Base-by-base conservation (phyloP, 2,113 vertebrate species). In the Ornithorhynchus anatinus region DNA sequence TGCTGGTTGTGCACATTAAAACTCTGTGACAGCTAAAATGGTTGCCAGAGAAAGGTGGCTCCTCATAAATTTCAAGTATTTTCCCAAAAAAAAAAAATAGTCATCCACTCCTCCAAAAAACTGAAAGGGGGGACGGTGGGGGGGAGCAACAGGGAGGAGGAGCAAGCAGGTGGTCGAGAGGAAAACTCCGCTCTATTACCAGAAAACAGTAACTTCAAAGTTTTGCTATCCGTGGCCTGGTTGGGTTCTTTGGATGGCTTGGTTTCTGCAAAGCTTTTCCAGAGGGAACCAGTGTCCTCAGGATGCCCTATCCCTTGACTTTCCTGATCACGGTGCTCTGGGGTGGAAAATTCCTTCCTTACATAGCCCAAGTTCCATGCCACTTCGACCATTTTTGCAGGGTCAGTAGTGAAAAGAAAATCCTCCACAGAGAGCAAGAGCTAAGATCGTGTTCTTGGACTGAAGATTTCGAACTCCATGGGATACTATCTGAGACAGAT, bases 21-120 rank as follows among this genome's bases (percentile, higher is more conserved):
- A 23, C 22, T 43, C 8, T 37, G 27, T 38, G 29, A 63, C 76
- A 63, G 35, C 6, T 22, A 57, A 9, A 5, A 10, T 32, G 2
- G 67, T 62, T 35, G 44, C 58, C 47, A 69, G 61, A 44, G 58
- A 32, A 56, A 59, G 17, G 29, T 66, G 23, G 9, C 39, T 65
- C 45, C 32, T 1, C 53, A 36, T 76, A 38, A 52, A 45, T 31
- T 54, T 72, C 20, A 43, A 36, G n/a, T n/a, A n/a, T n/a, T 38
- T 5, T 2, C 12, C n/a, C 22, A 61, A 35, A n/a, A 29, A 47
- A 27, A 29, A 29, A 27, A 51, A 27, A 15, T 10, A 53, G 15
- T 22, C 45, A 43, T 7, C 35, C 39, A 15, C 10, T 20, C 3
- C 37, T 43, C 27, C 1, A 29, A 50, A 27, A 50, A n/a, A n/a